Evolutionary conservation across 2,888 invertebrate genomes (phyloP).

Genomic region (Cetonia aurata): DNA sequence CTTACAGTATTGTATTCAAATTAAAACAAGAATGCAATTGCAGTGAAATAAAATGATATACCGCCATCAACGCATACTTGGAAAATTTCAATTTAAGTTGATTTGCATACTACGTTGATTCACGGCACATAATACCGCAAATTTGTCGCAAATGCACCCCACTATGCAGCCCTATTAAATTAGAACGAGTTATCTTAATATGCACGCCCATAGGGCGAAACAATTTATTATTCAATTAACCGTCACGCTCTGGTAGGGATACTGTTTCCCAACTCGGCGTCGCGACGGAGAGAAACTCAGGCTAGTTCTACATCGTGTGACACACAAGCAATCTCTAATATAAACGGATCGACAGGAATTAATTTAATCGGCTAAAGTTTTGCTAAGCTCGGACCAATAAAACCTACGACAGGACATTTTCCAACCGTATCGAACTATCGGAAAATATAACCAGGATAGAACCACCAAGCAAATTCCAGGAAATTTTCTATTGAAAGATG

Average conservation of each 20-base stretch:
- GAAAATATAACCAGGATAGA: constrained; percentile 2
- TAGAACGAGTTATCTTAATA: constrained; percentile 32
- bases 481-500: not conserved
- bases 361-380: constrained; percentile 28
- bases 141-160: constrained; percentile 20
- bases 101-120: no score
- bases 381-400: constrained; percentile 5
- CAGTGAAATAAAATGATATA: no score
- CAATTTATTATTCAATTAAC: constrained; percentile 35
- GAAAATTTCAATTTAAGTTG: no score
- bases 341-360: constrained; percentile 26
- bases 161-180: constrained; percentile 22
- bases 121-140: constrained; percentile 7
- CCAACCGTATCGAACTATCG: not conserved
- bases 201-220: constrained; percentile 22
- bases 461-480: not conserved
- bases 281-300: constrained; percentile 8
- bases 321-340: constrained; percentile 28
- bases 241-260: constrained; percentile 21
- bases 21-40: no score
- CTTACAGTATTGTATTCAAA: no score
- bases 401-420: constrained; percentile 21
- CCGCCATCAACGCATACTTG: no score
- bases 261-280: constrained; percentile 15
- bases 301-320: constrained; percentile 24